Evolutionary conservation across 2,888 invertebrate genomes (phyloP), one percentile per base, ranked within the genome.

Genomic region (Philaethria dido): DNA sequence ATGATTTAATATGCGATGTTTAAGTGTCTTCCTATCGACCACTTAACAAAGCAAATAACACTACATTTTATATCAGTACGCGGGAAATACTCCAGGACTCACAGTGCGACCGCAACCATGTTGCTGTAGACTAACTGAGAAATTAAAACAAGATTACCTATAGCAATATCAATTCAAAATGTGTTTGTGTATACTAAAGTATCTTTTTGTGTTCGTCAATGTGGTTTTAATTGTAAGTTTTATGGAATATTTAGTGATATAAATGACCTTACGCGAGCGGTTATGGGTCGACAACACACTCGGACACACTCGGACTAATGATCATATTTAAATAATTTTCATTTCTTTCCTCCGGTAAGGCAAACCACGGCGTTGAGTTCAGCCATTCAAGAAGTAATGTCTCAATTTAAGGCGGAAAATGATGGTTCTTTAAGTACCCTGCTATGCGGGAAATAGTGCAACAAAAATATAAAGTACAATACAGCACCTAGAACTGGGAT

Each of bases 1-100:
- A 29, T 33, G 29, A 11, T 52, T 52, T 52, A 29, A 52, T 52
- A 52, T 29, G 52, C 16, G 3, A 16, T 16, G 16, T 52, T 52
- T 9, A 52, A 52, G 52, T 52, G 16, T 52, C n/a, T 9, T 29
- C 25, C 0, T 52, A 52, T 29, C 50, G 29, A 33, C 3, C 52
- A 52, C 52, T 52, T 52, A 29, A 16, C 52, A 29, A 1, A 29
- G 29, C 52, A 52, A 50, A 29, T 29, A 50, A 29, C 9, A 16
- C 2, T 25, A 25, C n/a, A 48, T 48, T 25, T 48, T 25, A 25
- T 48, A 48, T 48, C 25, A 48, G 47, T 47, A 25, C n/a, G 22
- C 25, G 25, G 50, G 25, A 25, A 52, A 11, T 29, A 29, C 25
- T 22, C n/a, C 25, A 50, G 25, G 45, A 16, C 16, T 25, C 29